These are phyloP conservation scores for Drosophila truncata DNA, from an alignment of 1,140 invertebrate species.

Conservation along the genomic window DNA sequence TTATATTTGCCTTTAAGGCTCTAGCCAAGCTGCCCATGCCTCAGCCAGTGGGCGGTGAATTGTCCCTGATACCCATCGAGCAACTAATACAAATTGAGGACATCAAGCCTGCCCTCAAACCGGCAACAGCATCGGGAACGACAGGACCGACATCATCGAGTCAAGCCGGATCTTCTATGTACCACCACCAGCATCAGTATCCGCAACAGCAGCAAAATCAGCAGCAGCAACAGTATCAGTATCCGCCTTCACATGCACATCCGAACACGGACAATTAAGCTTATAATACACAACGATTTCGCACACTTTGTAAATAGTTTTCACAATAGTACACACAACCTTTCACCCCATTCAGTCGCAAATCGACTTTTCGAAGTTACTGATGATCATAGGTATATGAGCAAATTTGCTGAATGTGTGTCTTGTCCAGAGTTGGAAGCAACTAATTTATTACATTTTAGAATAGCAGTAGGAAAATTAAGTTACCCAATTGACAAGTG, in stretches of 20 bases:
- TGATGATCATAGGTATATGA: conserved; percentile 55
- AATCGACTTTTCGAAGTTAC: conserved; percentile 46
- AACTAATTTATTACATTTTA: conserved; percentile 58
- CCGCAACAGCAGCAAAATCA: conserved; percentile 38
- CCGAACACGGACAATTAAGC: conserved; percentile 64
- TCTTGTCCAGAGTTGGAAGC: conserved; percentile 78
- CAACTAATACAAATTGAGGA: conserved; percentile 89
- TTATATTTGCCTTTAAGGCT: conserved; percentile 40
- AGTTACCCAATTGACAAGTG: conserved; percentile 24
- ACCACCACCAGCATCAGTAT: conserved; percentile 49
- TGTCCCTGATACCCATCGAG: conserved; percentile 93
- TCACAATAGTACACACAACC: conserved; percentile 65
- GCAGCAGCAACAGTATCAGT: conserved; percentile 50
- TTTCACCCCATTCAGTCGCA: conserved; percentile 26
- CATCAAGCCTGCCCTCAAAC: conserved; percentile 83
- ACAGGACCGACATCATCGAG: conserved; percentile 53
- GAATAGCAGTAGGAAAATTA: conserved; percentile 22
- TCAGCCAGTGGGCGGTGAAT: conserved; percentile 89
- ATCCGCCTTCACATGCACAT: conserved; percentile 49
- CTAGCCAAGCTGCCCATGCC: conserved; percentile 78
- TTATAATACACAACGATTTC: conserved; percentile 5
- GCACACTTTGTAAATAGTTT: conserved; percentile 76
- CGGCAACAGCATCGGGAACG: conserved; percentile 38
- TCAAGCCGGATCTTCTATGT: conserved; percentile 56
- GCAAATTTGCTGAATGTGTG: conserved; percentile 82